Evolutionary conservation across 2,888 invertebrate species (phyloP), one percentile per base, ranked within the genome.

Genomic region (Prosopocoilus inquinatus): DNA sequence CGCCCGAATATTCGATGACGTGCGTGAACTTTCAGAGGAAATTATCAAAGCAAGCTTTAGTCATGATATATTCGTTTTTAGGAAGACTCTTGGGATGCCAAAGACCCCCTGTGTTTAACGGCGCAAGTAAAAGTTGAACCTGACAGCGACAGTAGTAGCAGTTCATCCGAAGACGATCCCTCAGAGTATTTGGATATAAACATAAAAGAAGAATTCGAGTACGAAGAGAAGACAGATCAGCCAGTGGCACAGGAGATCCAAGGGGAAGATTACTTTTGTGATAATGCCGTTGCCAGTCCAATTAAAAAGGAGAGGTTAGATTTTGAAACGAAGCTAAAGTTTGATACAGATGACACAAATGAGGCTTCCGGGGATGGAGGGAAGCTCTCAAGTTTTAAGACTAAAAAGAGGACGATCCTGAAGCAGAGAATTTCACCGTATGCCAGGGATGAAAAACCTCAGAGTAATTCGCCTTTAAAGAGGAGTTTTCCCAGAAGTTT

Each of bases 1-100:
- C 57, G 74, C 74, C 1, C 63, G 66, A 50, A 74, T 73, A 49
- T 74, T 74, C 58, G 72, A 72, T 45, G 72, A 73, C 45, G 72
- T 72, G 63, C 57, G 72, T 72, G 63, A 57, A 64, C 33, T 20
- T 11, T 44, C 9, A 28, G 9, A n/a, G 11, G 50, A 46, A 9
- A n/a, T 34, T 34, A 2, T 12, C 9, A 36, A 2, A 28, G 20
- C 4, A 11, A 4, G 16, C 28, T 7, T 15, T 2, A 39, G 9
- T 32, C n/a, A 9, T 3, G 20, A 49, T 38, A 9, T 11, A 16
- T 47, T 2, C 2, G 13, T 55, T 61, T 63, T 53, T 56, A 70
- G 70, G 68, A 70, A 69, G 68, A 70, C 48, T 70, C 66, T 4
- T 67, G 65, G 65, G 67, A 67, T 49, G 43, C 51, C 8, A 44